Conservation (phyloP, 1,140 invertebrate genomes). For the Pantala flavescens region DNA sequence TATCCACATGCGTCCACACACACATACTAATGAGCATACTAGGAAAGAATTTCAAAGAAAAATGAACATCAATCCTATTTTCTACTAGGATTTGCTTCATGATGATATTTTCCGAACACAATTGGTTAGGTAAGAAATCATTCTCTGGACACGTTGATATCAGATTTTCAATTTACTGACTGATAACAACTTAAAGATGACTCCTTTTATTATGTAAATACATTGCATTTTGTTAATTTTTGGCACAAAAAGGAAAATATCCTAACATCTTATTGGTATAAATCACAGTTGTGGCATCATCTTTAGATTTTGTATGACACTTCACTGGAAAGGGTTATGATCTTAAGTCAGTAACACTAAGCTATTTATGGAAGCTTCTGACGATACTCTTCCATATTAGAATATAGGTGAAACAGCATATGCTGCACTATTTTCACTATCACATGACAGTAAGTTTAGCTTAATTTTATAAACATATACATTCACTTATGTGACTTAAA, state of each 20-base stretch:
- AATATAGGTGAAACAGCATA: neutral
- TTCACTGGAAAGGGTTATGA: constrained; percentile 5
- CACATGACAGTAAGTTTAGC: neutral
- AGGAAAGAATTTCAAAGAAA: neutral
- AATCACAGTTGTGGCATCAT: neutral
- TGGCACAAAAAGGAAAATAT: neutral
- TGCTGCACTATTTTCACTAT: neutral
- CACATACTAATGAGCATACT: constrained; percentile 7
- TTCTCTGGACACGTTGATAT: neutral
- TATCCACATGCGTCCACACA: neutral
- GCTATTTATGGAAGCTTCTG: neutral
- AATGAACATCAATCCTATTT: neutral
- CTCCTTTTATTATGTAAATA: neutral
- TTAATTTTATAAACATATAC: constrained; percentile 1
- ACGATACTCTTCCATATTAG: neutral
- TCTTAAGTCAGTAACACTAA: neutral
- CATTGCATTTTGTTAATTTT: neutral
- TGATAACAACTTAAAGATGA: constrained; percentile 7
- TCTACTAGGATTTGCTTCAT: neutral
- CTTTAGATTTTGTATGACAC: neutral
- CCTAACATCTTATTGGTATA: neutral
- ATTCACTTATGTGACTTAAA: neutral
- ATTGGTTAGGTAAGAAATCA: neutral
- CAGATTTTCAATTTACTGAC: neutral
- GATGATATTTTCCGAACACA: neutral